Percentiles rank a stretch among this genome's conserved stretches.
These are phyloP conservation scores for Pseudoatta argentina DNA, from an alignment of 1,140 invertebrate species.

Conservation along the genomic window DNA sequence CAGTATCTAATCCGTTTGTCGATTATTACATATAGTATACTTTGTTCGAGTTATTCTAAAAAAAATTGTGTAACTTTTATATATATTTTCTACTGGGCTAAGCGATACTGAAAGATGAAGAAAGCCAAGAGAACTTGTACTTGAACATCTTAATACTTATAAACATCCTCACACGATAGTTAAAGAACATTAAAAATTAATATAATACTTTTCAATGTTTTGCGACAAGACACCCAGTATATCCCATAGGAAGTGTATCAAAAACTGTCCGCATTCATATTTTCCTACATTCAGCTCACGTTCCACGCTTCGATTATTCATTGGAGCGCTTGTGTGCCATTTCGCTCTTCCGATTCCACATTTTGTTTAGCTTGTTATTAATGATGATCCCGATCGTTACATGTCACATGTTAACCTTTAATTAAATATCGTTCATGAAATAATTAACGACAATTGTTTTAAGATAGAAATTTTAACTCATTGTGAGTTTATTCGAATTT, in stretches of 20 bases:
- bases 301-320: constrained; percentile 63
- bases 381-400: background rate
- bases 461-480: background rate
- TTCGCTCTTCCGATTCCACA: constrained; percentile 23
- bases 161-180: background rate
- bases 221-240: background rate
- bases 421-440: constrained; percentile 32
- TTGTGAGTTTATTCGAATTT: background rate
- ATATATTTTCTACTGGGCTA: background rate
- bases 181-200: background rate
- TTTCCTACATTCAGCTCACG: constrained; percentile 58
- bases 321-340: constrained; percentile 35
- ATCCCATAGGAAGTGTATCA: constrained; percentile 23
- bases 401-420: constrained; percentile 24
- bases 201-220: background rate
- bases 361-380: constrained; percentile 38
- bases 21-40: background rate
- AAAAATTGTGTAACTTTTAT: background rate
- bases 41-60: background rate
- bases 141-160: background rate
- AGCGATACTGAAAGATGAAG: background rate
- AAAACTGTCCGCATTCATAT: constrained; percentile 43
- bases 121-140: background rate
- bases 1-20: background rate
- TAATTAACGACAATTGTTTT: background rate